These are phyloP conservation scores for Dermolepida albohirtum DNA, from an alignment of 2,888 invertebrate genomes.

Conservation along the genomic window DNA sequence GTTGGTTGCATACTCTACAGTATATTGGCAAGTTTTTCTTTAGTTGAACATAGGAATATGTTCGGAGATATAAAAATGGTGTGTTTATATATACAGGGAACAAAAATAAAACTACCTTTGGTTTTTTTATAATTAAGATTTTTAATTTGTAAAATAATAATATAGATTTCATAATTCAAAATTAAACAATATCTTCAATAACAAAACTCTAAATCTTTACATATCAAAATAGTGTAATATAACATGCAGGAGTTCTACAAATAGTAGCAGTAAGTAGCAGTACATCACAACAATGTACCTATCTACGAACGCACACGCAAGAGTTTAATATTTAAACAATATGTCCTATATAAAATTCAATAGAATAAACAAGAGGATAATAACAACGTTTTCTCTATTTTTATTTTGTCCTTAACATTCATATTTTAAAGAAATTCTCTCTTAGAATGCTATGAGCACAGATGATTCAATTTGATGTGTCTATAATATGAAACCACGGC, in stretches of 20 bases:
- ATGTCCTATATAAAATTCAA: constrained; percentile 63
- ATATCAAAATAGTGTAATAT: constrained; percentile 61
- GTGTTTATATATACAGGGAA: too few species aligned
- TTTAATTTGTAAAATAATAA: constrained; percentile 54
- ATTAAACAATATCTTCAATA: constrained; percentile 61
- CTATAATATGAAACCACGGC: too few species aligned
- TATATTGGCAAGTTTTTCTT: too few species aligned
- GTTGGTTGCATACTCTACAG: too few species aligned
- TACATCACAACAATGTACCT: constrained; percentile 40
- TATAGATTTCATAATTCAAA: constrained; percentile 59
- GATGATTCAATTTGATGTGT: neutral
- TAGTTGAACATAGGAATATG: too few species aligned
- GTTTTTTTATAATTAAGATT: constrained; percentile 46
- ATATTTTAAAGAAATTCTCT: constrained; percentile 47
- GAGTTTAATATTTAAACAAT: constrained; percentile 59
- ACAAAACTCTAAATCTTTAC: constrained; percentile 61
- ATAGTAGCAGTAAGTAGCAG: constrained; percentile 31
- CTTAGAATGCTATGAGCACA: constrained; percentile 52
- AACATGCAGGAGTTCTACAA: constrained; percentile 56
- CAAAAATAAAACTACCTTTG: constrained; percentile 2
- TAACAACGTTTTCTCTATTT: constrained; percentile 56
- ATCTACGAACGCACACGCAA: constrained; percentile 39
- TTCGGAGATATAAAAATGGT: too few species aligned
- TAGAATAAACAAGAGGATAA: constrained; percentile 64
- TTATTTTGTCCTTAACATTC: constrained; percentile 54